A percentile compares a stretch with the other conserved stretches of the same genome.
These are phyloP conservation scores for Gryllus bimaculatus DNA, from an alignment of 1,140 invertebrate species.

Conservation along the genomic window DNA sequence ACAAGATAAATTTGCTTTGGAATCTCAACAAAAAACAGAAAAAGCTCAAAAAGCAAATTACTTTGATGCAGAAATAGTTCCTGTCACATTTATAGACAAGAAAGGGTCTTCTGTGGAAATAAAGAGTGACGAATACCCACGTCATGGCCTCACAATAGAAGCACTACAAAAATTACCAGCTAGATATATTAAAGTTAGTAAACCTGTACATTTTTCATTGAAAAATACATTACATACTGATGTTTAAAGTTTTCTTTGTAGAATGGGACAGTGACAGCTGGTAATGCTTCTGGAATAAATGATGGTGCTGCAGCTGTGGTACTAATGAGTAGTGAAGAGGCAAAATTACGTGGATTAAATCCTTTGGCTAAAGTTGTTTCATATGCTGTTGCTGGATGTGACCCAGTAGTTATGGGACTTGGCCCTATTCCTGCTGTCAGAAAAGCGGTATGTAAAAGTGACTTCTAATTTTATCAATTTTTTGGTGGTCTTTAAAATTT, in stretches of 20 bases:
- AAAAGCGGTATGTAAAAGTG: conserved; percentile 44
- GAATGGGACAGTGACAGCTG: conserved; percentile 61
- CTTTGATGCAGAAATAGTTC: conserved; percentile 64
- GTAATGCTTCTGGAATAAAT: conserved; percentile 74
- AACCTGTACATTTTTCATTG: background rate
- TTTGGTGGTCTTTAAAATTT: too few relatives aligned
- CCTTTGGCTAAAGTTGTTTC: conserved; percentile 58
- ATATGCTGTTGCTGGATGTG: conserved; percentile 54
- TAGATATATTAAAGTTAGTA: conserved; percentile 48
- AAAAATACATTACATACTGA: background rate
- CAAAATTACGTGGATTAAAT: conserved; percentile 38
- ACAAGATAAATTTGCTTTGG: conserved; percentile 64
- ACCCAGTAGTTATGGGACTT: conserved; percentile 66
- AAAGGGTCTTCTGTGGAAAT: conserved; percentile 38
- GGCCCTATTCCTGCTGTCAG: conserved; percentile 61
- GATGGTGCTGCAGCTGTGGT: conserved; percentile 79
- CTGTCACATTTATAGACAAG: conserved; percentile 44
- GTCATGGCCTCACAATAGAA: conserved; percentile 47
- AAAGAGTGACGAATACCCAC: conserved; percentile 57
- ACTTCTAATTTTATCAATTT: too few relatives aligned
- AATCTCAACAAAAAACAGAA: conserved; percentile 62
- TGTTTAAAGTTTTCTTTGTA: background rate
- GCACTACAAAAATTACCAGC: conserved; percentile 50
- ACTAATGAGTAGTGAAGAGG: conserved; percentile 50
- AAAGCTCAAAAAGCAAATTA: conserved; percentile 50